These are phyloP conservation scores for Macrostomum lignano DNA, from an alignment of 1,140 invertebrate genomes.

Conservation along the genomic window DNA sequence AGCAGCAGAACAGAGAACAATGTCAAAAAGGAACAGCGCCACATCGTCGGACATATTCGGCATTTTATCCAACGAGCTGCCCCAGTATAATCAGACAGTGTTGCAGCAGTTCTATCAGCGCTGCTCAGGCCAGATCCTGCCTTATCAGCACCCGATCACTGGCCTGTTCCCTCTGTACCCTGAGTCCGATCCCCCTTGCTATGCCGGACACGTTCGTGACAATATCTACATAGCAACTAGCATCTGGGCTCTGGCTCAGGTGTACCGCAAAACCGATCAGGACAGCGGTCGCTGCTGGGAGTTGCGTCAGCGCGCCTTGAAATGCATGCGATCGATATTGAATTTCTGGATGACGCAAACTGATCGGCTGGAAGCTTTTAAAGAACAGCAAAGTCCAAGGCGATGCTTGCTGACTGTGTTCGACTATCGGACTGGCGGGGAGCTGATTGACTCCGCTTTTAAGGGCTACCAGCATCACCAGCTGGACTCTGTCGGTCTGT, in stretches of 20 bases:
- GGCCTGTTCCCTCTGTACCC: constrained; percentile 71
- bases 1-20: no score
- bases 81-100: no score
- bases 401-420: constrained; percentile 82
- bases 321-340: constrained; percentile 89
- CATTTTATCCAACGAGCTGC: no score
- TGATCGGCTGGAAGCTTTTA: constrained; percentile 52
- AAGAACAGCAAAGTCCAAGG: constrained; percentile 57
- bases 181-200: constrained; percentile 34
- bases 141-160: constrained; percentile 65
- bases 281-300: constrained; percentile 87
- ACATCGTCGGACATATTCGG: no score
- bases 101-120: no score
- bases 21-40: no score
- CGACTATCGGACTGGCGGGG: constrained; percentile 58
- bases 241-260: constrained; percentile 77
- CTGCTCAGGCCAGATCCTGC: constrained; percentile 5
- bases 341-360: constrained; percentile 87
- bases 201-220: constrained; percentile 58
- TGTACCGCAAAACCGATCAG: constrained; percentile 82
- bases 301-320: constrained; percentile 78
- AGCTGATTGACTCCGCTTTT: constrained; percentile 44
- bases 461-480: constrained; percentile 56
- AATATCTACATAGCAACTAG: constrained; percentile 81
- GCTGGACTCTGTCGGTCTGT: constrained; percentile 81